Conservation (phyloP, 2,888 invertebrate genomes). For the Rhagonycha lutea region DNA sequence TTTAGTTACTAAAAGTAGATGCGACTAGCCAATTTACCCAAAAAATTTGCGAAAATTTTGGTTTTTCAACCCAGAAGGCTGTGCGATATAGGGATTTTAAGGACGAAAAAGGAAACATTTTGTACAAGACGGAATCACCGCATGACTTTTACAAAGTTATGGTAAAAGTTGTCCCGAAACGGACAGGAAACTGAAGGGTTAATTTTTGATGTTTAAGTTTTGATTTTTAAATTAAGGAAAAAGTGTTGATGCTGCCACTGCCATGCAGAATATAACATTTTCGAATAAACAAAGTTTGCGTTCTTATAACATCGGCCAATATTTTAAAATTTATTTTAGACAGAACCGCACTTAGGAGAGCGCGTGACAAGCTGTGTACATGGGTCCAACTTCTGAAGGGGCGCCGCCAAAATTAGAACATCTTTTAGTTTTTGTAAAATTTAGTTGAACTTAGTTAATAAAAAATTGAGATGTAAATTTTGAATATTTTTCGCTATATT, state of each 20-base stretch:
- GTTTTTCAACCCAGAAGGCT: constrained; percentile 66
- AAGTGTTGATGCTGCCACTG: constrained; percentile 56
- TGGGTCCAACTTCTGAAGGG: background rate
- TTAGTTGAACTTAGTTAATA: background rate
- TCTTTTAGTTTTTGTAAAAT: background rate
- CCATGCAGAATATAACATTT: constrained; percentile 56
- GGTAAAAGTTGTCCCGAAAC: constrained; percentile 36
- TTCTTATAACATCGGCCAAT: background rate
- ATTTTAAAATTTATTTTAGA: background rate
- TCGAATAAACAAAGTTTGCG: constrained; percentile 4
- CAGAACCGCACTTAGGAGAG: background rate
- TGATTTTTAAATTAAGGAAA: background rate
- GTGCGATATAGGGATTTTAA: constrained; percentile 73
- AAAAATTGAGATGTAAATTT: background rate
- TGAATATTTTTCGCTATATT: background rate
- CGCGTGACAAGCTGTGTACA: background rate
- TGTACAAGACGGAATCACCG: constrained; percentile 68
- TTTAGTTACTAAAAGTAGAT: constrained; percentile 77
- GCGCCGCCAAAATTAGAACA: background rate
- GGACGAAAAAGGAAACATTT: constrained; percentile 62
- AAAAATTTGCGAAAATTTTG: constrained; percentile 70
- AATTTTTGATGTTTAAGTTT: background rate
- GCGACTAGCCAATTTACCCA: constrained; percentile 82
- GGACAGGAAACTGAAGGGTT: background rate
- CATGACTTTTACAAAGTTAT: constrained; percentile 63